These are phyloP conservation scores for Phymanthus crucifer DNA, from an alignment of 92 coral and sea anemone genomes.

Conservation along the genomic window DNA sequence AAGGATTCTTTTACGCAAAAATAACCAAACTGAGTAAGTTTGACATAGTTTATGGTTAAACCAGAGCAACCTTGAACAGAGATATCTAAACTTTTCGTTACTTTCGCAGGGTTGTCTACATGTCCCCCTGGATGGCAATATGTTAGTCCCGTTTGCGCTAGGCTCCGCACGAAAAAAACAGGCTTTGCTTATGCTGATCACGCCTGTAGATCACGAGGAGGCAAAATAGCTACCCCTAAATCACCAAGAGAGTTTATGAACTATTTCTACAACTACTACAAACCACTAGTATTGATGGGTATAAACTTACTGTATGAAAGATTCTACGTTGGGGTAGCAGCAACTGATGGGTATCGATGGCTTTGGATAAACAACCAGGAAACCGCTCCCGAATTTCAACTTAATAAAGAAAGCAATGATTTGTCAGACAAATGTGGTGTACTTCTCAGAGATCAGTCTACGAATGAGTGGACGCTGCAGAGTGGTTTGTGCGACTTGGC, in stretches of 20 bases:
- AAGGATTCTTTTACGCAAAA: constrained; percentile 2
- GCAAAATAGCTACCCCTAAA: not conserved
- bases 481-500: not conserved
- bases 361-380: not conserved
- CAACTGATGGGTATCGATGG: not conserved
- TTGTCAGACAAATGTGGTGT: not conserved
- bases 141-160: not conserved
- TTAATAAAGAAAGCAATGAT: not conserved
- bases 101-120: not conserved
- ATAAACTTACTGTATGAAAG: not conserved
- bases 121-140: not conserved
- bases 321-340: not conserved
- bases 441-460: not conserved
- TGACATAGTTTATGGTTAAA: not conserved
- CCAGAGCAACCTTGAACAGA: not conserved
- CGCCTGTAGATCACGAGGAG: not conserved
- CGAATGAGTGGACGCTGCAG: not conserved
- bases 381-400: not conserved
- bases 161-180: not conserved
- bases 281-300: not conserved
- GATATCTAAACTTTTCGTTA: not conserved
- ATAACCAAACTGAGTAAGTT: not conserved
- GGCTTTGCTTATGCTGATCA: not conserved
- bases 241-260: not conserved
- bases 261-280: too few relatives aligned